Evolutionary conservation across 1,140 invertebrate species (phyloP).

Genomic region (Drosophila arawakana): DNA sequence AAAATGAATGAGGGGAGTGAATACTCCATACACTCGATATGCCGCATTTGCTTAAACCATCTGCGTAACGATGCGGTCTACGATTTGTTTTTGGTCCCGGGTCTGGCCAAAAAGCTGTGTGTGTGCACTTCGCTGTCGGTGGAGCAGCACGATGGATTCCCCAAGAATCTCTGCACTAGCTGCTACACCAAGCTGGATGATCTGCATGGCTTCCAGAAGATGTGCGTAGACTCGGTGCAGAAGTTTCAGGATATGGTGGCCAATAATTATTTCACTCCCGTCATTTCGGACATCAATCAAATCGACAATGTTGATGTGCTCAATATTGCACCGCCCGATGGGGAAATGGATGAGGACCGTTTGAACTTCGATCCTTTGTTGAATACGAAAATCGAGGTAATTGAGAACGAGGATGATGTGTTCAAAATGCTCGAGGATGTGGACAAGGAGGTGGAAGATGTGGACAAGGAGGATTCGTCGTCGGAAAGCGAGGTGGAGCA

Average conservation of each 20-base stretch:
- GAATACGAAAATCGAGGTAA: slow-evolving; percentile 76
- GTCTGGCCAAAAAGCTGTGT: slow-evolving; percentile 75
- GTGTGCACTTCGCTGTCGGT: slow-evolving; percentile 76
- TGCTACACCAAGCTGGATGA: slow-evolving; percentile 76
- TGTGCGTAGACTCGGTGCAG: slow-evolving; percentile 73
- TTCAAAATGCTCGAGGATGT: slow-evolving; percentile 79
- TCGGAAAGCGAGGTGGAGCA: slow-evolving; percentile 49
- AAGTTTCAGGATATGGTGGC: slow-evolving; percentile 78
- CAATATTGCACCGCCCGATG: slow-evolving; percentile 43
- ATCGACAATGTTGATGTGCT: slow-evolving; percentile 60
- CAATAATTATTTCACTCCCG: slow-evolving; percentile 61
- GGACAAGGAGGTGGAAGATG: slow-evolving; percentile 72
- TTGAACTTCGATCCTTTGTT: slow-evolving; percentile 75
- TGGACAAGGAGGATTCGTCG: slow-evolving; percentile 52
- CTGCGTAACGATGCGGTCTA: slow-evolving; percentile 64
- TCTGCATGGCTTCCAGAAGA: slow-evolving; percentile 73
- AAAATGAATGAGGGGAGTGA: slow-evolving; percentile 68
- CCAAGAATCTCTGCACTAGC: slow-evolving; percentile 72
- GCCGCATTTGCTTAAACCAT: slow-evolving; percentile 72
- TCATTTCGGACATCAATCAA: slow-evolving; percentile 36
- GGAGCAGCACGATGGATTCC: slow-evolving; percentile 76
- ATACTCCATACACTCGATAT: slow-evolving; percentile 78
- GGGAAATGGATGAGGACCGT: slow-evolving; percentile 70
- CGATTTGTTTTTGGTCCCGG: slow-evolving; percentile 73
- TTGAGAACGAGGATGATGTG: slow-evolving; percentile 79